Evolutionary conservation across 2,888 invertebrate genomes (phyloP).

Genomic region (Entomobrya multifasciata): DNA sequence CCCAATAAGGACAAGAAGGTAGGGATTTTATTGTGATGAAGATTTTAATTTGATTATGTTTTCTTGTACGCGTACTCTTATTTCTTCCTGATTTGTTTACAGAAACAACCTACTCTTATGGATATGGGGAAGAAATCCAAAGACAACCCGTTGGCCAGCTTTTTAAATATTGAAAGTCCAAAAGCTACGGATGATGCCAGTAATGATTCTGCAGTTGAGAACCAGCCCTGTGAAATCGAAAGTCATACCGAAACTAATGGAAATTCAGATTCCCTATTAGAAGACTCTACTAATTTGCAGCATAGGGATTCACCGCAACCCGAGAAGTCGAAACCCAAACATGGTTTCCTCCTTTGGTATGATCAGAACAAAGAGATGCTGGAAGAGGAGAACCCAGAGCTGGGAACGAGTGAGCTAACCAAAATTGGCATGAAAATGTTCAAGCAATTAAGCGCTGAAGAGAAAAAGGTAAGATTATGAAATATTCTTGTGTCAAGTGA

Average conservation of each 20-base stretch:
- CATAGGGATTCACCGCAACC: not conserved
- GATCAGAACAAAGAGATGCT: slow-evolving; percentile 84
- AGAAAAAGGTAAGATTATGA: slow-evolving; percentile 50
- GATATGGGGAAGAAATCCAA: slow-evolving; percentile 67
- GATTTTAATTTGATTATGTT: no score
- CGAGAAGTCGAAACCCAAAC: slow-evolving; percentile 21
- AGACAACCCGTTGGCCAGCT: not conserved
- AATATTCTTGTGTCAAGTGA: no score
- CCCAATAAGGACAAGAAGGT: slow-evolving; percentile 56
- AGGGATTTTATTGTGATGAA: no score
- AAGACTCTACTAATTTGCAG: slow-evolving; percentile 54
- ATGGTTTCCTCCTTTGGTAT: slow-evolving; percentile 84
- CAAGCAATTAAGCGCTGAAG: slow-evolving; percentile 81
- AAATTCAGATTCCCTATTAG: slow-evolving; percentile 48
- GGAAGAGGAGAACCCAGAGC: slow-evolving; percentile 84
- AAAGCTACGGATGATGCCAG: slow-evolving; percentile 47
- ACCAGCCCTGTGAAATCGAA: not conserved
- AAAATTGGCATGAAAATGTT: slow-evolving; percentile 84
- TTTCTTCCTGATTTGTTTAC: not conserved
- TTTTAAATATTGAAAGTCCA: slow-evolving; percentile 13
- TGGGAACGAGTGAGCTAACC: slow-evolving; percentile 83
- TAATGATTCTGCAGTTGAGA: slow-evolving; percentile 42
- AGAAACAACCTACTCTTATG: slow-evolving; percentile 76
- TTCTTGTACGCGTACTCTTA: no score
- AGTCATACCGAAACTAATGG: not conserved